phyloP scores from a whole-genome alignment of 2,888 invertebrate species.

The Ceriagrion tenellum region DNA sequence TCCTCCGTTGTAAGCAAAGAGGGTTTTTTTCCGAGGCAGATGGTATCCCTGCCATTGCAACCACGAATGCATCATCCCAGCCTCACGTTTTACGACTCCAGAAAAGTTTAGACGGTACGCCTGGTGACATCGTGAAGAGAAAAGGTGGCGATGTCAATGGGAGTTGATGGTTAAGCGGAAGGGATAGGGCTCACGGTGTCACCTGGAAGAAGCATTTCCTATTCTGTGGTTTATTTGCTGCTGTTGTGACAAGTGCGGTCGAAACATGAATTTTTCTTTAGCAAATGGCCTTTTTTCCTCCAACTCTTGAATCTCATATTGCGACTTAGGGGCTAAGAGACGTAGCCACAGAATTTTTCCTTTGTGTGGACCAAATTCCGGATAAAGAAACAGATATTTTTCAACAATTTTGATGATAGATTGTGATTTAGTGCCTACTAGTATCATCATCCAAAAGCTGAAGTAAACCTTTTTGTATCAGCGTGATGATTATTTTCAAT shows the following conservation, averaged over 20 bases:
- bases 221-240: not conserved
- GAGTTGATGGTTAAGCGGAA: not conserved
- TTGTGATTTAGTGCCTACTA: too few relatives aligned
- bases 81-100: not conserved
- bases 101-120: not conserved
- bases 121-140: not conserved
- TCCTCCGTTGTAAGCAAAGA: not conserved
- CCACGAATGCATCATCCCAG: not conserved
- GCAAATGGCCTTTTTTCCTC: too few relatives aligned
- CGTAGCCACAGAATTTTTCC: too few relatives aligned
- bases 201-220: not conserved
- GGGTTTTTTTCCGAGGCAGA: not conserved
- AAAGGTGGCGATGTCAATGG: not conserved
- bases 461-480: too few relatives aligned
- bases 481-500: too few relatives aligned
- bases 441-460: too few relatives aligned
- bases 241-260: constrained; percentile 1
- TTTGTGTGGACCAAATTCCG: too few relatives aligned
- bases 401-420: too few relatives aligned
- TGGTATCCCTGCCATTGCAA: not conserved
- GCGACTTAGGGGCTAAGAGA: too few relatives aligned
- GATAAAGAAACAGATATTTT: too few relatives aligned
- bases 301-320: too few relatives aligned
- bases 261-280: not conserved
- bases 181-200: not conserved